Percentiles rank a stretch among this genome's conserved stretches.
These are phyloP conservation scores for Limanda limanda DNA, from an alignment of 2,113 vertebrate genomes.

Conservation along the genomic window DNA sequence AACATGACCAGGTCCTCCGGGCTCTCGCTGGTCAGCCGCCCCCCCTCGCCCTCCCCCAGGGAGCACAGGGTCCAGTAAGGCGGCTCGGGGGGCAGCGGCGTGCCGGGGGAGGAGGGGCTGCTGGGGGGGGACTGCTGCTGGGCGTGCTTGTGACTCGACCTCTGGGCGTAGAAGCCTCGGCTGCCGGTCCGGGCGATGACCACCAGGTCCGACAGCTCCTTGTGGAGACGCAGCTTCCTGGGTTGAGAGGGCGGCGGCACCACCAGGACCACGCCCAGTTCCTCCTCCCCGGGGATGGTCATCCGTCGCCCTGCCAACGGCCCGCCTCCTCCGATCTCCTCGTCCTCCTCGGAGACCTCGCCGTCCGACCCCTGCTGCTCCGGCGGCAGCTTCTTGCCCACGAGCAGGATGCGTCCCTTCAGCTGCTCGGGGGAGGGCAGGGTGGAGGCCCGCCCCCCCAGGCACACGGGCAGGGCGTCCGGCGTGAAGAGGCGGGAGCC, in stretches of 20 bases:
- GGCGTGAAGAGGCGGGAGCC: constrained; percentile 89
- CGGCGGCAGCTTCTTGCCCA: constrained; percentile 90
- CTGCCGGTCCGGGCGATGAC: constrained; percentile 86
- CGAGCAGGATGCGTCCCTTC: constrained; percentile 90
- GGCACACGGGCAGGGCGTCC: constrained; percentile 81
- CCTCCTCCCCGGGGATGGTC: constrained; percentile 85
- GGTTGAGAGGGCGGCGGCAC: constrained; percentile 85
- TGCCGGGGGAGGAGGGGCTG: constrained; percentile 85
- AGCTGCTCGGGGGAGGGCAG: constrained; percentile 94
- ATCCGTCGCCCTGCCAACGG: constrained; percentile 81
- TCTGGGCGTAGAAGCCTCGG: constrained; percentile 85
- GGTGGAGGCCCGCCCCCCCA: constrained; percentile 78
- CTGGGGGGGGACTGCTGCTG: constrained; percentile 88
- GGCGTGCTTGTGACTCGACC: constrained; percentile 57
- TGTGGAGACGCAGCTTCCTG: constrained; percentile 87
- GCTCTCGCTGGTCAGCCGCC: constrained; percentile 91
- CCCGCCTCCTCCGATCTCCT: constrained; percentile 90
- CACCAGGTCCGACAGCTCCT: constrained; percentile 92
- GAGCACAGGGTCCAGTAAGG: constrained; percentile 93
- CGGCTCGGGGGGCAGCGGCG: constrained; percentile 61
- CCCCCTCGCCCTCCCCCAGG: constrained; percentile 93
- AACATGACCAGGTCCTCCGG: constrained; percentile 96
- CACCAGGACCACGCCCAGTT: constrained; percentile 82
- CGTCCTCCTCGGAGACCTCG: constrained; percentile 96
- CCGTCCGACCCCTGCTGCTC: constrained; percentile 88